Base-by-base conservation (phyloP, 1,140 invertebrate genomes). In the Belonocnema kinseyi region DNA sequence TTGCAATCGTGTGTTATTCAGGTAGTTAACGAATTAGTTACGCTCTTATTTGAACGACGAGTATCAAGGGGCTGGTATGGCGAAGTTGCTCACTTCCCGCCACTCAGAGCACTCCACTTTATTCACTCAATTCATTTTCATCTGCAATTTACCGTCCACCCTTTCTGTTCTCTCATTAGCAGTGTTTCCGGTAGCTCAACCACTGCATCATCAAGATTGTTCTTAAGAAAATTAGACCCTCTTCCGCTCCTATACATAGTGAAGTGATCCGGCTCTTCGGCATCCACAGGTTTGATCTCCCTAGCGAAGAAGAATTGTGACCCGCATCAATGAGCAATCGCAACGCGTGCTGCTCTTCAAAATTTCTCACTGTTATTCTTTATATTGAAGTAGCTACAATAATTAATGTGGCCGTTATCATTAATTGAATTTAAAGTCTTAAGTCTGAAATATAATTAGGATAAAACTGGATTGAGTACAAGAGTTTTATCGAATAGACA, bases 91-190 rank as follows among this genome's bases (percentile, higher is more conserved):
- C 90, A 90, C 88, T 91, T 91, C 90, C 90, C 90, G 89, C 87
- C 89, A 88, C 89, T 90, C 88, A 85, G 81, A 83, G 84, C 82
- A 89, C 87, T 90, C 83, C 86, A 90, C 83, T 87, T 86, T 84
- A 90, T 90, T 90, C 88, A 86, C 83, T 88, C 89, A 90, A 90
- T 91, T 90, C 88, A 90, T 90, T 90, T 89, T 89, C 87, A 89
- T 90, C 87, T 90, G 83, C 86, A 84, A 90, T 89, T 89, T 85
- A 83, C 80, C 80, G 74, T 85, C 81, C 84, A 87, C 85, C 88
- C 87, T 85, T 84, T 86, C 85, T 86, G 83, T 88, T 88, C 87
- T 87, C 85, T 91, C 88, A 87, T 91, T 90, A 90, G 73, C 83
- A 76, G 83, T 85, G 80, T 88, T 89, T 91, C 89, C 90, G 88